Percentiles rank a stretch among this genome's conserved stretches.
Conservation (phyloP, 2,797 vertebrate genomes). For the Propithecus deckenii region DNA sequence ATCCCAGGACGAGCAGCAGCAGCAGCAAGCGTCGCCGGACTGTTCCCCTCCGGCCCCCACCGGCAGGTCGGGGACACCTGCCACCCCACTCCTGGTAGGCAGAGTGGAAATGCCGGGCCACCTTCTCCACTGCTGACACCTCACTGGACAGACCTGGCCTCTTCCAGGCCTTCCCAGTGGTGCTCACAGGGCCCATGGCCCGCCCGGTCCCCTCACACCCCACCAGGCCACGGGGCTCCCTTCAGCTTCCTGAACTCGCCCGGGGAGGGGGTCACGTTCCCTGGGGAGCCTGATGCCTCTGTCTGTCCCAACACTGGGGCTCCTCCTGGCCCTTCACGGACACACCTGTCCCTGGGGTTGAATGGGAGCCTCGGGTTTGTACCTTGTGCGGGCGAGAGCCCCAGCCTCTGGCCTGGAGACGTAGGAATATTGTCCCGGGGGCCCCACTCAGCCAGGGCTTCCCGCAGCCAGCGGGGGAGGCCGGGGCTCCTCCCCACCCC, state of each 20-base stretch:
- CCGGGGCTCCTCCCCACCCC: background rate
- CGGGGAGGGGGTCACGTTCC: background rate
- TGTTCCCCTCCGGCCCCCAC: slow-evolving; percentile 83
- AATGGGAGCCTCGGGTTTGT: background rate
- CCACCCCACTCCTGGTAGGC: slow-evolving; percentile 87
- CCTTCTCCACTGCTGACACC: background rate
- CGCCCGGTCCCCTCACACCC: no score
- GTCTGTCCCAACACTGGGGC: background rate
- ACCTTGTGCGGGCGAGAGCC: background rate
- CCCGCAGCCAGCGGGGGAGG: background rate
- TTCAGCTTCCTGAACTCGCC: background rate
- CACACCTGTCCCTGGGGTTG: background rate
- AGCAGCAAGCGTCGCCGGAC: slow-evolving; percentile 68
- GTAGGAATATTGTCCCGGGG: fast-evolving
- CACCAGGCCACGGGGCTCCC: fast-evolving
- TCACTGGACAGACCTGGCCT: background rate
- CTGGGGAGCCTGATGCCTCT: background rate
- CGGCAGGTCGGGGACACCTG: slow-evolving; percentile 86
- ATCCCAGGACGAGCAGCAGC: slow-evolving; percentile 86
- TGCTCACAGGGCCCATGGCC: no score
- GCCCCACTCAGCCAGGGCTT: background rate
- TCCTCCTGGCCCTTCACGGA: background rate
- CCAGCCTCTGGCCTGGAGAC: background rate
- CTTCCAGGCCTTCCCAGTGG: background rate
- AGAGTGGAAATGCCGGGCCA: fast-evolving